Conservation (phyloP, 1,140 invertebrate species). For the Vanessa tameamea region DNA sequence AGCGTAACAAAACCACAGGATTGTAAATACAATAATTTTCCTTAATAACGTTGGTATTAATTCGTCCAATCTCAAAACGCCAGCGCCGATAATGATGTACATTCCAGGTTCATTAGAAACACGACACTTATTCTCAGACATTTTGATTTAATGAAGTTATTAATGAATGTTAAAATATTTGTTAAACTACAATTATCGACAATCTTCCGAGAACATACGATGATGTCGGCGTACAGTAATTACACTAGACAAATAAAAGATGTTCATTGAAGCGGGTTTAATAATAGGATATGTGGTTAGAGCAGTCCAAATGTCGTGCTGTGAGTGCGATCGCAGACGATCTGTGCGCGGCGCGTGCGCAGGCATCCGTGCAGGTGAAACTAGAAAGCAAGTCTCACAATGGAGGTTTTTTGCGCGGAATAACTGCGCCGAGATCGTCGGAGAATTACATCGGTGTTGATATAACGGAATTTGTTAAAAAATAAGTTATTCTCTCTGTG, state of each 20-base stretch:
- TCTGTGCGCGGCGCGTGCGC: slow-evolving; percentile 28
- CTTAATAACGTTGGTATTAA: too few relatives aligned
- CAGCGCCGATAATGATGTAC: too few relatives aligned
- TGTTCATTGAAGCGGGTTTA: neutral
- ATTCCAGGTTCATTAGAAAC: too few relatives aligned
- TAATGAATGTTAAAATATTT: too few relatives aligned
- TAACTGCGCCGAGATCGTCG: slow-evolving; percentile 34
- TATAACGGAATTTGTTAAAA: slow-evolving; percentile 8
- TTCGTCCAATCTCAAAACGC: too few relatives aligned
- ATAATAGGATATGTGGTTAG: neutral
- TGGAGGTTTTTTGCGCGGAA: slow-evolving; percentile 50
- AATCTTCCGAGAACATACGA: neutral
- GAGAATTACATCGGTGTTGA: slow-evolving; percentile 10
- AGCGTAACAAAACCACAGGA: too few relatives aligned
- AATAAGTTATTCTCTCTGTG: neutral
- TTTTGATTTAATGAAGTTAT: too few relatives aligned
- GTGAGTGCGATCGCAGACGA: neutral
- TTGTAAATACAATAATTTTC: too few relatives aligned
- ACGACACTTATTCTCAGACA: too few relatives aligned
- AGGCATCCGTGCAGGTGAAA: slow-evolving; percentile 49
- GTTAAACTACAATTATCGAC: neutral
- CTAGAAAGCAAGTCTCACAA: slow-evolving; percentile 54
- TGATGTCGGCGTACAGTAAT: neutral
- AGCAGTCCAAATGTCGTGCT: slow-evolving; percentile 4
- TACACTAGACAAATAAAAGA: neutral